Base-by-base conservation (phyloP, 2,797 vertebrate genomes). In the Phylloscopus collybita region DNA sequence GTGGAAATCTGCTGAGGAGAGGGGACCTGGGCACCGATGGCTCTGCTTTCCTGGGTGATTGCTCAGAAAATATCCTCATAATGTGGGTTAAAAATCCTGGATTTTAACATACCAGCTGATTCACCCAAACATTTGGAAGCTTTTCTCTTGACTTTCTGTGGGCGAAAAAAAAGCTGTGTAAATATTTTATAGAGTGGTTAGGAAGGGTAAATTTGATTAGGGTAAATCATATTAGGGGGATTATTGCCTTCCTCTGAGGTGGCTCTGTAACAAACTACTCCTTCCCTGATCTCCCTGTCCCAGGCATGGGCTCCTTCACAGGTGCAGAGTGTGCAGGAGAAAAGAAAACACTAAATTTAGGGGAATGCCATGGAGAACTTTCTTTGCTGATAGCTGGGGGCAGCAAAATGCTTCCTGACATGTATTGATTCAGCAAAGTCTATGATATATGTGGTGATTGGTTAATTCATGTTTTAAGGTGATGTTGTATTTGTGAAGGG, bases 81-180 rank as follows among this genome's bases (percentile, higher is more conserved):
- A 50, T 0, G 3, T 16, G 23, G 26, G 11, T 59, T n/a, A 13
- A 49, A 78, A 62, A 20, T 4, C 10, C 21, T 14, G 22, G 6
- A 22, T 60, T 85, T 67, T 27, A 44, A 36, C 0, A 0, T 10
- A 9, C 12, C 3, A 0, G 6, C 45, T 40, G n/a, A 47, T 22
- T 54, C 59, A 29, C 53, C 11, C 32, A 4, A 53, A 45, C 47
- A 3, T 22, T 4, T 40, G 16, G 45, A 53, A 36, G 22, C 3
- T 86, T 71, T 61, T 34, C n/a, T 44, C 34, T 36, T 42, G 53
- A 30, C 10, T 27, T 62, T 27, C n/a, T 32, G 15, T 2, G n/a
- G n/a, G n/a, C n/a, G n/a, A n/a, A n/a, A n/a, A n/a, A n/a, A n/a
- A n/a, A n/a, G n/a, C n/a, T n/a, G n/a, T n/a, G n/a, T n/a, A n/a